These are phyloP conservation scores for Caenorhabditis brenneri DNA, from an alignment of 1,140 invertebrate species.

Conservation along the genomic window DNA sequence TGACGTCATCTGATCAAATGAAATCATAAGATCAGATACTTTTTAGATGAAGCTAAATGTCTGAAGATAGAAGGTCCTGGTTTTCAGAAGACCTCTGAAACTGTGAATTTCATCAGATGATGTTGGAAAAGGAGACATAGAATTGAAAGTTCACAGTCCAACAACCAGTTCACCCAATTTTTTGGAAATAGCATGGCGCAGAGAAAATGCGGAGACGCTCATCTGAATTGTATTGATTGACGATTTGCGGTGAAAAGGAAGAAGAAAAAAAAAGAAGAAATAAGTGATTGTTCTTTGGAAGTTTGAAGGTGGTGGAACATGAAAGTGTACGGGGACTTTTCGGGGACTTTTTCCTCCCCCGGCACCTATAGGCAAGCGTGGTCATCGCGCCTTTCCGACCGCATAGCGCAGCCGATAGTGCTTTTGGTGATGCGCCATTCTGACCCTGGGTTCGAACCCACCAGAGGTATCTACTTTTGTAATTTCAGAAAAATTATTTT, in stretches of 20 bases:
- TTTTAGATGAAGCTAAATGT: neutral
- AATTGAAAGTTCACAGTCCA: constrained; percentile 22
- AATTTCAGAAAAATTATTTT: too few relatives aligned
- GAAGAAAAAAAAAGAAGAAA: neutral
- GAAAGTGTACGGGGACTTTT: too few relatives aligned
- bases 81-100: neutral
- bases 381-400: too few relatives aligned
- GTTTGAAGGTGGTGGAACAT: neutral
- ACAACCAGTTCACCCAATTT: constrained; percentile 8
- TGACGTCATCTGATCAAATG: constrained; percentile 15
- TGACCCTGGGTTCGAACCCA: too few relatives aligned
- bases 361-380: too few relatives aligned
- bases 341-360: too few relatives aligned
- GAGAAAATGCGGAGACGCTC: neutral
- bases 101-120: neutral
- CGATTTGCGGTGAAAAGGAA: neutral
- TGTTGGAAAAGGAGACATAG: neutral
- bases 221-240: constrained; percentile 23
- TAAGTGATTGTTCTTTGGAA: constrained; percentile 1
- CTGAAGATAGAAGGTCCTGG: neutral
- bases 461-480: too few relatives aligned
- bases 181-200: neutral
- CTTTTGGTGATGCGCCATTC: too few relatives aligned
- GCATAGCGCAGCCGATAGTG: too few relatives aligned
- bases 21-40: neutral